Evolutionary conservation across 1,140 invertebrate genomes (phyloP).

Genomic region (Camponotus vicinus): DNA sequence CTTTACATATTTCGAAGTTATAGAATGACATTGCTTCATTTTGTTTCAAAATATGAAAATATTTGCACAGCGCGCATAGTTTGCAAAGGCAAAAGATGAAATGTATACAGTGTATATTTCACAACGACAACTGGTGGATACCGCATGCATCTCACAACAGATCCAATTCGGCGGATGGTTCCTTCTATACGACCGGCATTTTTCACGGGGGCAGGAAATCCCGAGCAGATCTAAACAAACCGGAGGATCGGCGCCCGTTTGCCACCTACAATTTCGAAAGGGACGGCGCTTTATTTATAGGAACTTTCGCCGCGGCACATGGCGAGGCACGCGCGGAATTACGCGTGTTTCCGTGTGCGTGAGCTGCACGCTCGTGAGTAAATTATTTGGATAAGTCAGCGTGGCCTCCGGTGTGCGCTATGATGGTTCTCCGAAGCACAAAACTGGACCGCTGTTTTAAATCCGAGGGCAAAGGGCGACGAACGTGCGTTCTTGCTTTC

Average conservation of each 20-base stretch:
- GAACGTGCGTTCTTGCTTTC: constrained; percentile 18
- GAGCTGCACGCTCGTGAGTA: constrained; percentile 67
- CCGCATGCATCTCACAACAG: constrained; percentile 63
- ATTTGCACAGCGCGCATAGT: background rate
- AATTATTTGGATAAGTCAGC: constrained; percentile 79
- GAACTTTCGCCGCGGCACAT: constrained; percentile 75
- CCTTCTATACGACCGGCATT: constrained; percentile 49
- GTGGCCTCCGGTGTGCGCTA: constrained; percentile 28
- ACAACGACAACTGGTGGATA: constrained; percentile 39
- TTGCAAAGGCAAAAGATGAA: constrained; percentile 50
- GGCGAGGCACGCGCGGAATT: constrained; percentile 74
- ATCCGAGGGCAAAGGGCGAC: background rate
- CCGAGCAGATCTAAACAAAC: constrained; percentile 77
- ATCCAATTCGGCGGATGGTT: constrained; percentile 62
- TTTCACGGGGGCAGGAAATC: constrained; percentile 74
- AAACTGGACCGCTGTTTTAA: constrained; percentile 29
- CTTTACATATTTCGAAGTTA: background rate
- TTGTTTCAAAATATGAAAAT: constrained; percentile 25
- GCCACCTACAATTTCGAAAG: constrained; percentile 76
- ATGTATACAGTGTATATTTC: constrained; percentile 40
- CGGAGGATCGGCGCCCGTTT: constrained; percentile 67
- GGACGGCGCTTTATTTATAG: constrained; percentile 76
- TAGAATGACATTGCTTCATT: constrained; percentile 23
- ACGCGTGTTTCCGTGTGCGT: constrained; percentile 69
- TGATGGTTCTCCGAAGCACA: constrained; percentile 59